phyloP scores from a whole-genome alignment of 2,888 invertebrate genomes.

The Hypselothyrea guttata region DNA sequence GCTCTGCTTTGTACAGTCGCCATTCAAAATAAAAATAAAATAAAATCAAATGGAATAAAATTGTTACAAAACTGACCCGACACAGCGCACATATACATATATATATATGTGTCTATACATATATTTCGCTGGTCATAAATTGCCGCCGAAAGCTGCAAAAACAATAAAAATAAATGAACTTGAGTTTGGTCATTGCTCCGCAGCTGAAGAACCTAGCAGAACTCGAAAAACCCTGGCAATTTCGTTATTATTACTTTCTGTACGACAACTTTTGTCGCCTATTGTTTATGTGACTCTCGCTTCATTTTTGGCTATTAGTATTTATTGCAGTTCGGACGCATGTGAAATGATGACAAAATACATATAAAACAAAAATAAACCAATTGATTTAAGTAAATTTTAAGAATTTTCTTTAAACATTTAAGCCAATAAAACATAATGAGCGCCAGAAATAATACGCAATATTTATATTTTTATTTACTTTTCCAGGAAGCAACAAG shows the following conservation, averaged over 20 bases:
- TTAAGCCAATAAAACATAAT: no score
- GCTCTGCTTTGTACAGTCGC: constrained; percentile 35
- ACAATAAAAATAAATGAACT: constrained; percentile 79
- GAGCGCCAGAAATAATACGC: no score
- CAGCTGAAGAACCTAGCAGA: constrained; percentile 7
- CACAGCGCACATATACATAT: constrained; percentile 15
- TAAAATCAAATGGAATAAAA: constrained; percentile 47
- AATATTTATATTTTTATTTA: no score
- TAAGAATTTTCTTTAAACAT: no score
- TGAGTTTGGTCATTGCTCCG: constrained; percentile 45
- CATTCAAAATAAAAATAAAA: constrained; percentile 47
- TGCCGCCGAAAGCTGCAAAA: constrained; percentile 70
- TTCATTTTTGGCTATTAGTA: constrained; percentile 62
- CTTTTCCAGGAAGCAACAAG: neutral
- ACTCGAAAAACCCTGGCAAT: constrained; percentile 39
- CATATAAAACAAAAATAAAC: constrained; percentile 9
- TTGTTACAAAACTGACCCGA: constrained; percentile 42
- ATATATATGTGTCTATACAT: constrained; percentile 16
- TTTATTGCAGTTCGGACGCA: constrained; percentile 45
- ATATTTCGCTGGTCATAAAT: constrained; percentile 58
- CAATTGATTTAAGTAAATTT: no score
- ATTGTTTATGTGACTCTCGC: constrained; percentile 61
- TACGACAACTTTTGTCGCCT: constrained; percentile 53
- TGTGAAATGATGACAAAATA: constrained; percentile 40
- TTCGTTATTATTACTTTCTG: constrained; percentile 67